Evolutionary conservation across 92 coral and sea anemone genomes (phyloP).

Genomic region (Desmophyllum pertusum): DNA sequence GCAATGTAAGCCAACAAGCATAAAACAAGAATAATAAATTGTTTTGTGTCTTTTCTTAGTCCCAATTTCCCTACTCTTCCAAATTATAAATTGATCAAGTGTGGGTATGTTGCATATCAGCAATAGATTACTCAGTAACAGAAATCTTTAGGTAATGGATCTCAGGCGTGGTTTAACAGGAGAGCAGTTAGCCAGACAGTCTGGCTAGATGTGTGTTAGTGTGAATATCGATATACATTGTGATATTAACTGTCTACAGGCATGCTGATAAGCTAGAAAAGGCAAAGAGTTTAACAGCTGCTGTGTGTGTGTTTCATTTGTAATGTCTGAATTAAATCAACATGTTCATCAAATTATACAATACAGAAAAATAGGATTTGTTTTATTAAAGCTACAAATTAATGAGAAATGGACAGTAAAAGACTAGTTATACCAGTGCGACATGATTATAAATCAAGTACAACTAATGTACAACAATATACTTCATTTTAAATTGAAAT

Average conservation of each 20-base stretch:
- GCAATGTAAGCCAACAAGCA: neutral
- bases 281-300: slow-evolving; percentile 9
- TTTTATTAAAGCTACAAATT: neutral
- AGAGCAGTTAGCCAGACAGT: slow-evolving; percentile 42
- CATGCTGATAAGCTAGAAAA: neutral
- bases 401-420: neutral
- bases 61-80: neutral
- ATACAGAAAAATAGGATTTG: neutral
- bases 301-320: neutral
- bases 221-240: neutral
- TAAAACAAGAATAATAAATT: neutral
- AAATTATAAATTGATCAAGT: neutral
- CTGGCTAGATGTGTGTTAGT: slow-evolving; percentile 25
- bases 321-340: neutral
- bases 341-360: neutral
- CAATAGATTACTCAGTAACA: neutral
- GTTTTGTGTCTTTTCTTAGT: neutral
- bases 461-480: neutral
- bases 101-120: neutral
- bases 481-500: slow-evolving; percentile 12
- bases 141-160: neutral
- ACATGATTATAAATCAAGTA: neutral
- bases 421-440: neutral
- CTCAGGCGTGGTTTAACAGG: slow-evolving; percentile 30
- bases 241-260: slow-evolving; percentile 22